Percentiles rank a stretch among this genome's conserved stretches.
phyloP scores from a whole-genome alignment of 2,888 invertebrate genomes.

The Byasa hedistus region DNA sequence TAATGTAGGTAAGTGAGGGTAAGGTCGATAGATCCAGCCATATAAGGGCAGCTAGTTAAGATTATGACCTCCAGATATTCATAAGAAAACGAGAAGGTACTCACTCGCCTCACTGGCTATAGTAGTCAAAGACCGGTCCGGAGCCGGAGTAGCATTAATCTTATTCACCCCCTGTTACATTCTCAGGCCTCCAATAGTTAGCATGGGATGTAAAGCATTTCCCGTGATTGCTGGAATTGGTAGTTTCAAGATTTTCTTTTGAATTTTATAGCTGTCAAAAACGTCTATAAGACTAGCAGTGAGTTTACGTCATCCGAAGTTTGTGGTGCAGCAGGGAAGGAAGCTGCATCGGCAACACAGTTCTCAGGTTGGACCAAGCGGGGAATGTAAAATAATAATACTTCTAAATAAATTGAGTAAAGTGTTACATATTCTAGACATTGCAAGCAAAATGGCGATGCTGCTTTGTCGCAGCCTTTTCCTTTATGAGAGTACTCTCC shows the following conservation, averaged over 20 bases:
- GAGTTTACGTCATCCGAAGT: neutral
- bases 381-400: neutral
- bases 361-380: neutral
- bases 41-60: no score
- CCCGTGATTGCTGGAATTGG: neutral
- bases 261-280: neutral
- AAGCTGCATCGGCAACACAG: neutral
- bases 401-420: neutral
- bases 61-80: no score
- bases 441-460: conserved; percentile 12
- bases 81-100: neutral
- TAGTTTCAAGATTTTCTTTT: neutral
- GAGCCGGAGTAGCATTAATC: neutral
- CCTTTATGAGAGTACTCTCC: conserved; percentile 25
- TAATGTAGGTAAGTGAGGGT: no score
- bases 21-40: no score
- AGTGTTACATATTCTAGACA: conserved; percentile 10
- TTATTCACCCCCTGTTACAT: neutral
- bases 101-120: neutral
- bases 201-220: neutral
- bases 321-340: neutral
- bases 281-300: neutral
- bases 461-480: conserved; percentile 19
- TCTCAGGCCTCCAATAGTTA: neutral
- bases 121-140: neutral